Evolutionary conservation across 2,888 invertebrate species (phyloP).

Genomic region (Asteroscopus sphinx): DNA sequence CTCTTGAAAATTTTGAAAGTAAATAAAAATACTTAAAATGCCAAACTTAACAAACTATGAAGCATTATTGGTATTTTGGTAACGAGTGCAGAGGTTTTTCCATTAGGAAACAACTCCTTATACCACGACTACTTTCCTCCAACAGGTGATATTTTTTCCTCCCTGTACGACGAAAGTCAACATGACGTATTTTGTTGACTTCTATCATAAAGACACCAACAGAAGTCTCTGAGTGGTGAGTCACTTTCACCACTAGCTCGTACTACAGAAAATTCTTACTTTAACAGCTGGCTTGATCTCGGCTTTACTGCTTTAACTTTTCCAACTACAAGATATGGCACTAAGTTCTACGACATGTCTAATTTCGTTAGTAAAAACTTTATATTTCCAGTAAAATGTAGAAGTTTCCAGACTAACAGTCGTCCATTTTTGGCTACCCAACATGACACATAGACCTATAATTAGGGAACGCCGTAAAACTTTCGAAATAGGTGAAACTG

Average conservation of each 20-base stretch:
- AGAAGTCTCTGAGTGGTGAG: slow-evolving; percentile 1
- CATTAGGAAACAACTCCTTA: slow-evolving; percentile 30
- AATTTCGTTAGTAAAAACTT: slow-evolving; percentile 23
- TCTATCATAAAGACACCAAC: slow-evolving; percentile 11
- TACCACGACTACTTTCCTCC: slow-evolving; percentile 16
- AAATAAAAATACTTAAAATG: slow-evolving; percentile 8
- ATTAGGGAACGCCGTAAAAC: slow-evolving; percentile 23
- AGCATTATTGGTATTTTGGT: slow-evolving; percentile 5
- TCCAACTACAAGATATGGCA: slow-evolving; percentile 8
- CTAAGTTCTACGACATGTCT: slow-evolving; percentile 20
- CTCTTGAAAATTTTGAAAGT: background rate
- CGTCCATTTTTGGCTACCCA: slow-evolving; percentile 12
- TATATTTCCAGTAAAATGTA: slow-evolving; percentile 18
- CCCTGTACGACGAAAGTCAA: slow-evolving; percentile 23
- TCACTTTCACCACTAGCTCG: slow-evolving; percentile 5
- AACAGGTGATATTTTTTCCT: slow-evolving; percentile 27
- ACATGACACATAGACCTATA: slow-evolving; percentile 31
- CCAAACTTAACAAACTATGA: slow-evolving; percentile 9
- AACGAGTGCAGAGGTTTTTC: slow-evolving; percentile 23
- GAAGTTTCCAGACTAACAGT: background rate
- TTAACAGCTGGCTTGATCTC: slow-evolving; percentile 6
- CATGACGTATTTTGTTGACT: slow-evolving; percentile 22
- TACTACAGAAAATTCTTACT: slow-evolving; percentile 10
- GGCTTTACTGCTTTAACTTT: slow-evolving; percentile 18
- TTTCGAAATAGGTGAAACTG: slow-evolving; percentile 36